Evolutionary conservation across 1,140 invertebrate genomes (phyloP).

Genomic region (Drosophila sucinea): DNA sequence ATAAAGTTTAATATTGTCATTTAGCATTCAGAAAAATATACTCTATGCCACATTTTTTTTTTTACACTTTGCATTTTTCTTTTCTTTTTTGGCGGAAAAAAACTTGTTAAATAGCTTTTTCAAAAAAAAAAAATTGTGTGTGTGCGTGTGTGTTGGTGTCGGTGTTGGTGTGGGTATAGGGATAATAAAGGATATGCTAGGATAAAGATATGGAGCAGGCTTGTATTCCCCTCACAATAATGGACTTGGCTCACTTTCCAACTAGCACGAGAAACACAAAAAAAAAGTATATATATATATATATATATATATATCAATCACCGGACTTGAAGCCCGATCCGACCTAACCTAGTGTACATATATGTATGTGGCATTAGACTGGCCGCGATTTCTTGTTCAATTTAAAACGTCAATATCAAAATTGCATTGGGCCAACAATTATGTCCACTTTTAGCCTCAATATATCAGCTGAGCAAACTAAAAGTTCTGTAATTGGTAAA

Average conservation of each 20-base stretch:
- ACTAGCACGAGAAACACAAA: constrained; percentile 23
- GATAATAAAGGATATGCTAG: not conserved
- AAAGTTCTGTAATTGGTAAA: too few relatives aligned
- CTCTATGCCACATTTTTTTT: constrained; percentile 44
- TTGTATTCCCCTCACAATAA: not conserved
- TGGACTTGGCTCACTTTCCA: constrained; percentile 1
- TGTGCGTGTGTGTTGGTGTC: not conserved
- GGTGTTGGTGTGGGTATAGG: not conserved
- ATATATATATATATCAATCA: constrained; percentile 1
- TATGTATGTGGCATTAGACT: constrained; percentile 11
- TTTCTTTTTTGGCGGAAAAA: constrained; percentile 46
- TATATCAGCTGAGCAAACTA: not conserved
- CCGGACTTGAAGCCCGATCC: constrained; percentile 7
- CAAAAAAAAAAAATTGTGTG: constrained; percentile 7
- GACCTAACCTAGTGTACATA: constrained; percentile 9
- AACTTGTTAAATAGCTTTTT: constrained; percentile 29
- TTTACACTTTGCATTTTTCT: constrained; percentile 31
- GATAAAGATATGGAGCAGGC: not conserved
- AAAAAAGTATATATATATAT: constrained; percentile 19
- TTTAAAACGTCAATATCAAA: constrained; percentile 37
- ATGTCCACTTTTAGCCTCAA: constrained; percentile 3
- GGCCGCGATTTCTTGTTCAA: constrained; percentile 12
- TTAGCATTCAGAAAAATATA: constrained; percentile 79
- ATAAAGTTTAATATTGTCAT: constrained; percentile 72
- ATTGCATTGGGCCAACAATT: constrained; percentile 55